Conservation (phyloP, 1,140 invertebrate genomes). For the Arctopsyche grandis region DNA sequence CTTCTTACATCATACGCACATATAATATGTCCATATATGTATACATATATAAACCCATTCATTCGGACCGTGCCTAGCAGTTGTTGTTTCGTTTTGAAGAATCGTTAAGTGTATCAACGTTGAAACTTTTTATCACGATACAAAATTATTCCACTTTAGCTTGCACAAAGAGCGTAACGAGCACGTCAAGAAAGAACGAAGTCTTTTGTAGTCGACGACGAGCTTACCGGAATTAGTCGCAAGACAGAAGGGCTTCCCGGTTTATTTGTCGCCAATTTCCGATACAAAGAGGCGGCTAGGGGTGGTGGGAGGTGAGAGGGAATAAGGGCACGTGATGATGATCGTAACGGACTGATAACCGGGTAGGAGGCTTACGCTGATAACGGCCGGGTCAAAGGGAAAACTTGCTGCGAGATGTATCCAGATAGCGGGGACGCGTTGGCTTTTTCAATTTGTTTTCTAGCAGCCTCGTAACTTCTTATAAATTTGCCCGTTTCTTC, state of each 20-base stretch:
- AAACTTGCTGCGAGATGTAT: neutral
- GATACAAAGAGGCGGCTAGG: constrained; percentile 26
- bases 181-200: neutral
- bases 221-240: constrained; percentile 20
- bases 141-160: neutral
- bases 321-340: constrained; percentile 35
- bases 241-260: constrained; percentile 21
- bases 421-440: neutral
- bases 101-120: neutral
- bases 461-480: constrained; percentile 6
- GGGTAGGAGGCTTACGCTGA: neutral
- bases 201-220: constrained; percentile 15
- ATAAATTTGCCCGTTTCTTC: constrained; percentile 21
- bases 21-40: neutral
- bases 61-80: neutral
- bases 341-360: constrained; percentile 29
- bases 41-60: neutral
- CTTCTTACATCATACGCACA: neutral
- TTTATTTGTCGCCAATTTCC: constrained; percentile 41
- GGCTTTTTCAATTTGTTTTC: constrained; percentile 35
- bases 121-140: neutral
- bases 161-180: too few relatives aligned
- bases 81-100: neutral
- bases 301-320: neutral
- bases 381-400: constrained; percentile 13